Base-by-base conservation (phyloP, 1,140 invertebrate genomes). In the Macrostomum lignano region DNA sequence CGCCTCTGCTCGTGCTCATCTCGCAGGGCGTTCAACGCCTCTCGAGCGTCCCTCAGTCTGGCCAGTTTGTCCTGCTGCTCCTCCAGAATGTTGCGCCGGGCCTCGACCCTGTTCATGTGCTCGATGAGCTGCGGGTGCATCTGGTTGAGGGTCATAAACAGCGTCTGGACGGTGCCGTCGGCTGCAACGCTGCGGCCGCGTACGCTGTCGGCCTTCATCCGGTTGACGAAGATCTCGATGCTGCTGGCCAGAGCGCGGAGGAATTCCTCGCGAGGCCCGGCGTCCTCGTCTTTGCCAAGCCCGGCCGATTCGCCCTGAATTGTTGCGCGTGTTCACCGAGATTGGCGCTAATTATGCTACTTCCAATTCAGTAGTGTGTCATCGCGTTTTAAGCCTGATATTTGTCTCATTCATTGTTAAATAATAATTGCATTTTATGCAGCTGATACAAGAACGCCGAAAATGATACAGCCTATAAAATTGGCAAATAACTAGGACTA, bases 81-180 rank as follows among this genome's bases (percentile, higher is more conserved):
- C 61, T 98, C 88, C 7, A 22, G 31, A 2, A 34, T 7, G 33
- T 20, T 32, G n/a, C 33, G 17, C 1, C 22, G n/a, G 17, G 24
- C 23, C 31, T 96, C 88, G 52, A 86, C 74, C 43, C 78, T 72
- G 50, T 84, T 76, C 38, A 93, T 86, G 47, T 82, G 79, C 23
- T 69, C 68, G 40, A 96, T 53, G 17, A 96, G 67, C 47, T 76
- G 67, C 1, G 81, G 84, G 62, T 96, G 88, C 70, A 91, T 72
- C 29, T 77, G 71, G 1, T 82, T 91, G 20, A 96, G 73, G 40
- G 81, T 91, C 67, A 84, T 72, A 45, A 96, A 98, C 10, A 94
- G 60, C 1, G 76, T 76, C 57, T 96, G 86, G 5, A 96, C 84
- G n/a, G 81, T 76, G 14, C 73, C 76, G 47, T 96, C 91, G 48